These are phyloP conservation scores for Euplexia lucipara DNA, from an alignment of 2,888 invertebrate genomes.

Conservation along the genomic window DNA sequence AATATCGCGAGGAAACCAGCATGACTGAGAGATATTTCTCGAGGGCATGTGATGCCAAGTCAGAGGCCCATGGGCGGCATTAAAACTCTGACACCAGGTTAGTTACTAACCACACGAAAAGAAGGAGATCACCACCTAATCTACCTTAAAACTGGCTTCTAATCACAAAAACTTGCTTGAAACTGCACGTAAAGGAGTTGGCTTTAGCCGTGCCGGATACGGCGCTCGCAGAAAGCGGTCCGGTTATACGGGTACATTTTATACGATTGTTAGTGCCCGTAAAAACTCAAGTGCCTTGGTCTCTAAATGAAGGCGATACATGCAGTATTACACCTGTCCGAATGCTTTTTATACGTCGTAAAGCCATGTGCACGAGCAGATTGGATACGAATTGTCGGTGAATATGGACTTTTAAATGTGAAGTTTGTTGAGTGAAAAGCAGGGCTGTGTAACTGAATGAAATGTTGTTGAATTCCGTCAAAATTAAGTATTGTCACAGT, in stretches of 20 bases:
- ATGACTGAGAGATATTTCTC: no score
- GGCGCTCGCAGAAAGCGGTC: conserved; percentile 48
- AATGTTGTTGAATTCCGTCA: background rate
- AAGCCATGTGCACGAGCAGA: conserved; percentile 49
- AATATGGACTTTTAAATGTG: background rate
- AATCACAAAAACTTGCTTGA: conserved; percentile 62
- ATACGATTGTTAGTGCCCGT: conserved; percentile 64
- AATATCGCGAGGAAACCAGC: no score
- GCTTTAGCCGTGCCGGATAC: conserved; percentile 55
- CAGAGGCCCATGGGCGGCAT: no score
- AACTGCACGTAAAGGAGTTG: conserved; percentile 48
- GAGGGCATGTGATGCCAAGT: no score
- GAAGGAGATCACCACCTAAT: background rate
- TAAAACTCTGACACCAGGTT: no score
- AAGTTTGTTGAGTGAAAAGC: background rate
- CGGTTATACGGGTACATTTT: conserved; percentile 62
- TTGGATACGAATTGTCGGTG: conserved; percentile 47
- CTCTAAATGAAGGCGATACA: conserved; percentile 60
- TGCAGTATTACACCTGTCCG: conserved; percentile 61
- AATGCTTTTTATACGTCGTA: conserved; percentile 57
- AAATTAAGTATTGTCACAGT: no score
- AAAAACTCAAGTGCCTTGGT: conserved; percentile 62
- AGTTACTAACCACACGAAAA: no score
- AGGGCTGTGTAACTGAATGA: background rate
- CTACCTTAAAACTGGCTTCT: background rate